Conservation (phyloP, 2,888 invertebrate genomes). For the Cheiracanthium punctorium region DNA sequence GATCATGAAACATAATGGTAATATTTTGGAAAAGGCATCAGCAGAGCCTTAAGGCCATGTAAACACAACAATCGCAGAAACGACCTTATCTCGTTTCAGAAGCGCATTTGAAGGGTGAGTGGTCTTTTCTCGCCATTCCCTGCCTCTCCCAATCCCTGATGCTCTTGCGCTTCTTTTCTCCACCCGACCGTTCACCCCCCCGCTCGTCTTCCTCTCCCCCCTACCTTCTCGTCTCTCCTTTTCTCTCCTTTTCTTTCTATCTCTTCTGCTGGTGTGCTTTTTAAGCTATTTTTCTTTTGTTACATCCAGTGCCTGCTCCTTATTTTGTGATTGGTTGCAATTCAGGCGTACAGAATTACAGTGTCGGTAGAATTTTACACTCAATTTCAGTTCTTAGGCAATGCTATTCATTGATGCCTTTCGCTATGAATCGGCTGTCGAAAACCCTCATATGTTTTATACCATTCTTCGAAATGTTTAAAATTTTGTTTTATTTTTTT, state of each 20-base stretch:
- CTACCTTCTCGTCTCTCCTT: slow-evolving; percentile 18
- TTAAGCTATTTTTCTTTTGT: slow-evolving; percentile 42
- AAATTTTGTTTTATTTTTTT: neutral
- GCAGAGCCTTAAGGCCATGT: slow-evolving; percentile 61
- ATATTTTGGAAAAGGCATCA: slow-evolving; percentile 39
- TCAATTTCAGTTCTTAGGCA: slow-evolving; percentile 10
- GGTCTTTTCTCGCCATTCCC: slow-evolving; percentile 56
- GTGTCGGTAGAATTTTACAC: slow-evolving; percentile 9
- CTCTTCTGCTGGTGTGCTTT: slow-evolving; percentile 17
- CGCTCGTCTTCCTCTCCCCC: neutral
- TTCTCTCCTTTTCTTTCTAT: slow-evolving; percentile 20
- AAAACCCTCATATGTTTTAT: neutral
- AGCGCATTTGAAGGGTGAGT: slow-evolving; percentile 66
- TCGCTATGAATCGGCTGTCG: neutral
- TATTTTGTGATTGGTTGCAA: slow-evolving; percentile 19
- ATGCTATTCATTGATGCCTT: neutral
- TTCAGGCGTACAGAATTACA: slow-evolving; percentile 7
- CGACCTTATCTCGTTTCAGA: slow-evolving; percentile 58
- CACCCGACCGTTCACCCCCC: slow-evolving; percentile 26
- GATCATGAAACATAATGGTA: slow-evolving; percentile 47
- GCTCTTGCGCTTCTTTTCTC: slow-evolving; percentile 67
- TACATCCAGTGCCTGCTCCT: slow-evolving; percentile 18
- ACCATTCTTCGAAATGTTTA: neutral
- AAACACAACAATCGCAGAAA: slow-evolving; percentile 69
- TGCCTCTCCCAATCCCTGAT: slow-evolving; percentile 60